phyloP scores from a whole-genome alignment of 2,113 vertebrate genomes.

The Podarcis cretensis region DNA sequence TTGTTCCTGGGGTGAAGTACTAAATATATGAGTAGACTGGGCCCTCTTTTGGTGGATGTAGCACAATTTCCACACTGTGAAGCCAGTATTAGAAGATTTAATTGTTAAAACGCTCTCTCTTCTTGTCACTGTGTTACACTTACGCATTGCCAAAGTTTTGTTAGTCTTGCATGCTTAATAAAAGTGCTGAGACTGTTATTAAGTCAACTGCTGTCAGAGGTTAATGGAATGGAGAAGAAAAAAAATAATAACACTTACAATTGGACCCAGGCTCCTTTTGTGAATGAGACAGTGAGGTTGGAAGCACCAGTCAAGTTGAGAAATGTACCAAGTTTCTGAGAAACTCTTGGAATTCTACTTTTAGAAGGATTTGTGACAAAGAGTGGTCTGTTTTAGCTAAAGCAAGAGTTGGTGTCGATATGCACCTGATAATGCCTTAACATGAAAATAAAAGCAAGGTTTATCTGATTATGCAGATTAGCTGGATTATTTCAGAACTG shows the following conservation, averaged over 20 bases:
- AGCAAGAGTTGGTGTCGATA: constrained; percentile 65
- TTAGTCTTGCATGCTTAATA: constrained; percentile 90
- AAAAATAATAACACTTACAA: constrained; percentile 27
- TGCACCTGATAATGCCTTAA: constrained; percentile 73
- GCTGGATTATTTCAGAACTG: constrained; percentile 56
- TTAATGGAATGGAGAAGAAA: constrained; percentile 69
- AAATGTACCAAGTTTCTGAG: constrained; percentile 66
- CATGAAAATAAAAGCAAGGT: constrained; percentile 67
- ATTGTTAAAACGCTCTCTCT: constrained; percentile 86
- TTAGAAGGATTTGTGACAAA: constrained; percentile 55
- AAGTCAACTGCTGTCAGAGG: constrained; percentile 82
- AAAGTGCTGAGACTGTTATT: constrained; percentile 88
- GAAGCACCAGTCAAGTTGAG: constrained; percentile 79
- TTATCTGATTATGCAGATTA: constrained; percentile 68
- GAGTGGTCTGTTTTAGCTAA: constrained; percentile 66
- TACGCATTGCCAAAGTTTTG: constrained; percentile 95
- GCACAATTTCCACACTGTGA: constrained; percentile 90
- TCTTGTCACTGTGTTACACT: constrained; percentile 90
- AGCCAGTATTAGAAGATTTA: constrained; percentile 88
- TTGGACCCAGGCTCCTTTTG: constrained; percentile 70
- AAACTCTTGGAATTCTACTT: constrained; percentile 69
- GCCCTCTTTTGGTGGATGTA: constrained; percentile 82
- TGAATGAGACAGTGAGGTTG: constrained; percentile 71
- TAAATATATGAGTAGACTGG: constrained; percentile 85
- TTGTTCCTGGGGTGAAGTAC: constrained; percentile 93